phyloP scores from a whole-genome alignment of 1,140 invertebrate genomes.

The Fopius arisanus region DNA sequence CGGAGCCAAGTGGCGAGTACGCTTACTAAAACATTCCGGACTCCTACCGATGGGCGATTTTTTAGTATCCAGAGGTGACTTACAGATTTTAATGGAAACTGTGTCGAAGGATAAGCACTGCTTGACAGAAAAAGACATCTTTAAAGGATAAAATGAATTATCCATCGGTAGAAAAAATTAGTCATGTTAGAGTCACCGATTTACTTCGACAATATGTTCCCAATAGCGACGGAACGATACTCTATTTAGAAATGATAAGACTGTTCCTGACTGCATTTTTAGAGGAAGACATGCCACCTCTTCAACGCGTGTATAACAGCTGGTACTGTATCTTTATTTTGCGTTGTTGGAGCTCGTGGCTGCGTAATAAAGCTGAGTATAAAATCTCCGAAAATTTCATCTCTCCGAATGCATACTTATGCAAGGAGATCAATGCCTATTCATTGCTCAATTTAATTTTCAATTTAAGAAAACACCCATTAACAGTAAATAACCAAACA shows the following conservation, averaged over 20 bases:
- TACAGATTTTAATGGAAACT: conserved; percentile 15
- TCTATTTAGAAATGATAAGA: conserved; percentile 25
- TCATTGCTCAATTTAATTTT: no score
- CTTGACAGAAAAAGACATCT: conserved; percentile 27
- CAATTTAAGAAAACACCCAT: no score
- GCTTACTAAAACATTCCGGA: conserved; percentile 18
- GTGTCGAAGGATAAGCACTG: conserved; percentile 27
- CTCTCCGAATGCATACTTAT: no score
- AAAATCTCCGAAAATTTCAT: no score
- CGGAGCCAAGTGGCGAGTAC: conserved; percentile 18
- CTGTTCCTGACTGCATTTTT: conserved; percentile 15
- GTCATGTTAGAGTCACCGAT: conserved; percentile 19
- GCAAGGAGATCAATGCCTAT: no score
- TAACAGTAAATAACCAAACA: no score
- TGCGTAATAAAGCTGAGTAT: not conserved
- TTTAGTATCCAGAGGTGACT: conserved; percentile 4
- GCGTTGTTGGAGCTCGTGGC: conserved; percentile 26
- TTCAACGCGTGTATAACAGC: conserved; percentile 9
- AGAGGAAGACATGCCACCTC: not conserved
- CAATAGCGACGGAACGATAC: conserved; percentile 17
- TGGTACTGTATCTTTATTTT: conserved; percentile 33
- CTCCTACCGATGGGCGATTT: conserved; percentile 23
- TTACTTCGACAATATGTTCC: conserved; percentile 21
- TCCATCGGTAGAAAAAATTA: conserved; percentile 26
- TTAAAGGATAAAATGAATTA: conserved; percentile 35